phyloP scores from a whole-genome alignment of 2,888 invertebrate genomes.

The Callyntrura sp. region DNA sequence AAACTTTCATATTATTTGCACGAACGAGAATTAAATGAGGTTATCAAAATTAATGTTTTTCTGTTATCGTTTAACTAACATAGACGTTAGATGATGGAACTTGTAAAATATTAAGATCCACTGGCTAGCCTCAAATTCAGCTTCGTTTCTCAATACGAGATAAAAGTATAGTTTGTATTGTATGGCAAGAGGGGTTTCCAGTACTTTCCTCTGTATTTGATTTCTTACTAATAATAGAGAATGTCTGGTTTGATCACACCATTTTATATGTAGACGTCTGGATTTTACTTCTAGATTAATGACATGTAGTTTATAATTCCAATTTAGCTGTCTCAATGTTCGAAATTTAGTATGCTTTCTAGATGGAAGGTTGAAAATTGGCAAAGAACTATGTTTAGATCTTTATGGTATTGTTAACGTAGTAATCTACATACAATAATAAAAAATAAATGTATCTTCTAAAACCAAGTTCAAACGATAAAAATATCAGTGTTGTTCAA shows the following conservation, averaged over 20 bases:
- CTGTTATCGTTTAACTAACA: background rate
- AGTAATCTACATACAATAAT: constrained; percentile 17
- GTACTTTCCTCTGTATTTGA: background rate
- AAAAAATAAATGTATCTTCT: constrained; percentile 57
- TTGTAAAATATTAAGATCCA: constrained; percentile 7
- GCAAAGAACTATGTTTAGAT: constrained; percentile 47
- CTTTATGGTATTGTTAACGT: constrained; percentile 39
- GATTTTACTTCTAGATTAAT: constrained; percentile 49
- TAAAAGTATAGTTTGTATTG: background rate
- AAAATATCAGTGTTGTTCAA: constrained; percentile 70
- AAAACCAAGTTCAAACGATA: constrained; percentile 70
- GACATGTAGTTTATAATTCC: constrained; percentile 42
- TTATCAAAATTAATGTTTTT: background rate
- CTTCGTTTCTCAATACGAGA: background rate
- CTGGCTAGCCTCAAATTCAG: background rate
- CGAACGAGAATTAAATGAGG: constrained; percentile 5
- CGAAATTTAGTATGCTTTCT: constrained; percentile 52
- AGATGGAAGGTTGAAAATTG: constrained; percentile 27
- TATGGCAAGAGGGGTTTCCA: background rate
- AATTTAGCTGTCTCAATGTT: constrained; percentile 47
- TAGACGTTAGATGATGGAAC: background rate
- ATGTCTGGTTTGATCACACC: background rate
- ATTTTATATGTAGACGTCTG: constrained; percentile 59
- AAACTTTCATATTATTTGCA: background rate
- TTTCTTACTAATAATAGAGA: background rate